A percentile compares a stretch with the other conserved stretches of the same genome.
Evolutionary conservation across 2,888 invertebrate species (phyloP).

Genomic region (Dusona sp.): DNA sequence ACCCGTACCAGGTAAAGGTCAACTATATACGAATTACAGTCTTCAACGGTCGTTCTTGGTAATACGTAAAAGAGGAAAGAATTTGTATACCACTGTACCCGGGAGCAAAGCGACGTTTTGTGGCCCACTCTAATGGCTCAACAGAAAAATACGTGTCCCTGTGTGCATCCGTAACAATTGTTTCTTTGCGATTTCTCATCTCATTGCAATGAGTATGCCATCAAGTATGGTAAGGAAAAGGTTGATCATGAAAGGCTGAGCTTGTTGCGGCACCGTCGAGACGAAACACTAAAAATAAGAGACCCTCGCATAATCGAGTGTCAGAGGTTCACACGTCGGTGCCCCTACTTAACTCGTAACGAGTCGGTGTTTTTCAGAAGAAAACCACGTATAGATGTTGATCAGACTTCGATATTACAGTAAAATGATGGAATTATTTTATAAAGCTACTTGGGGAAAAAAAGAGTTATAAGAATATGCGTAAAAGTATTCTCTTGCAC

Average conservation of each 20-base stretch:
- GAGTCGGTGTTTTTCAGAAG: constrained; percentile 51
- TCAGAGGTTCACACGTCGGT: constrained; percentile 49
- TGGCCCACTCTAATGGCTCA: constrained; percentile 27
- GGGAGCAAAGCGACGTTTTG: constrained; percentile 42
- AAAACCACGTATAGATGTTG: constrained; percentile 12
- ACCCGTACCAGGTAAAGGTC: constrained; percentile 65
- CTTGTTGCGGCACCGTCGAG: constrained; percentile 27
- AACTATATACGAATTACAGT: constrained; percentile 61
- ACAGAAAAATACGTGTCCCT: background rate
- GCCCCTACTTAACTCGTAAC: constrained; percentile 50
- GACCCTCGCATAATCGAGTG: constrained; percentile 11
- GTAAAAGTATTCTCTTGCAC: constrained; percentile 68
- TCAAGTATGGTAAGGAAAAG: background rate
- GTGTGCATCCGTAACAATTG: constrained; percentile 28
- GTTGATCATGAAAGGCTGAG: background rate
- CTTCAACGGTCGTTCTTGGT: constrained; percentile 30
- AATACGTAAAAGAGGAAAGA: constrained; percentile 39
- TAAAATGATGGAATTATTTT: constrained; percentile 34
- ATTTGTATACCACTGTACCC: constrained; percentile 35
- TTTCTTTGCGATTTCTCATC: constrained; percentile 37
- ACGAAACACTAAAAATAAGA: constrained; percentile 44
- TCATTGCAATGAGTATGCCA: constrained; percentile 36
- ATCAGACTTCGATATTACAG: constrained; percentile 52
- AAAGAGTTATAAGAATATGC: constrained; percentile 58
- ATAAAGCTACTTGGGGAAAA: constrained; percentile 51